Percentiles rank a stretch among this genome's conserved stretches.
phyloP scores from a whole-genome alignment of 2,888 invertebrate species.

The Sturmia bella region DNA sequence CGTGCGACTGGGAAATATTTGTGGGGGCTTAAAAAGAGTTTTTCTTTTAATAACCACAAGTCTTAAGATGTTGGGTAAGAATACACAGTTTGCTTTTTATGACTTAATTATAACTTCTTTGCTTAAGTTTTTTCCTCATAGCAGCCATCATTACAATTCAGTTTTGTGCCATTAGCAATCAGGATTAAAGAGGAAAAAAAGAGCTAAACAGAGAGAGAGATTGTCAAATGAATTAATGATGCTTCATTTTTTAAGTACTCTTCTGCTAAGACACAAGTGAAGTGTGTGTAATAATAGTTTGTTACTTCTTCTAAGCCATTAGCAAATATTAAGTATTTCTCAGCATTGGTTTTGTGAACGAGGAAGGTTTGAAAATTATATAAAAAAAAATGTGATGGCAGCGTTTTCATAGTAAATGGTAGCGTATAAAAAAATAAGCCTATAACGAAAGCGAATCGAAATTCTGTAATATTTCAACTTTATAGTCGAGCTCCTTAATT shows the following conservation, averaged over 20 bases:
- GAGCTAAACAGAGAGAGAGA: conserved; percentile 3
- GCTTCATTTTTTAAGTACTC: conserved; percentile 10
- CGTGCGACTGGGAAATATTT: conserved; percentile 41
- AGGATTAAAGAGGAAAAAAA: neutral
- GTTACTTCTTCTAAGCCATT: conserved; percentile 1
- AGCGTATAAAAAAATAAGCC: too few relatives aligned
- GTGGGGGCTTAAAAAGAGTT: conserved; percentile 46
- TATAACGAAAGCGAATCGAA: too few relatives aligned
- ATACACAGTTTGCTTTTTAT: conserved; percentile 48
- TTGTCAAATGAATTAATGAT: conserved; percentile 64
- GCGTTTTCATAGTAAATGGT: too few relatives aligned
- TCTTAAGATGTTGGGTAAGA: conserved; percentile 12
- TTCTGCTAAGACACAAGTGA: neutral
- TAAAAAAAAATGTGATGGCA: too few relatives aligned
- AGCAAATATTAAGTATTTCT: neutral
- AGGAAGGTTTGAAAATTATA: too few relatives aligned
- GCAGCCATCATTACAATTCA: conserved; percentile 3
- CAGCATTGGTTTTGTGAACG: too few relatives aligned
- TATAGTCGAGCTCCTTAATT: too few relatives aligned
- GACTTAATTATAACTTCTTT: conserved; percentile 66
- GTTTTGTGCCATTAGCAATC: conserved; percentile 23
- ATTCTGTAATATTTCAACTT: too few relatives aligned
- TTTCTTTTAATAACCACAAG: neutral
- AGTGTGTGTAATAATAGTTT: conserved; percentile 2
- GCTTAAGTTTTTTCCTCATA: neutral